Evolutionary conservation across 2,888 invertebrate genomes (phyloP).

Genomic region (Macrophya alboannulata): DNA sequence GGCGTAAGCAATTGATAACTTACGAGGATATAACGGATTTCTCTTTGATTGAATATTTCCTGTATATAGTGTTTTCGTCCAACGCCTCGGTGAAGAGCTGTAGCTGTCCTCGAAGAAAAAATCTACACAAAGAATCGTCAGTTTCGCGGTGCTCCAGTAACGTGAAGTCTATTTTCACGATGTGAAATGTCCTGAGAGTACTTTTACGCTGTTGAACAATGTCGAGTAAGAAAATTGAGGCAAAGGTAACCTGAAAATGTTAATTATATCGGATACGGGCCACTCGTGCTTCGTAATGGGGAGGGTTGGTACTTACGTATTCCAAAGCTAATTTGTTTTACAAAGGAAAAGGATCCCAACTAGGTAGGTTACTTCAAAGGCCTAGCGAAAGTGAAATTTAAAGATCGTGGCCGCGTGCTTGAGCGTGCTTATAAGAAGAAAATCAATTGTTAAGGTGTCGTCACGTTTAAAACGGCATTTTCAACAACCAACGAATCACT

Average conservation of each 20-base stretch:
- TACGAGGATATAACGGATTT: background rate
- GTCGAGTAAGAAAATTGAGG: background rate
- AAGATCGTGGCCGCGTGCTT: constrained; percentile 26
- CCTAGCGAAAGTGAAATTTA: constrained; percentile 36
- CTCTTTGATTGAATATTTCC: background rate
- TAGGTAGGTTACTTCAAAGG: constrained; percentile 17
- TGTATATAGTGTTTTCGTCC: background rate
- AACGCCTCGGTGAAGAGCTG: background rate
- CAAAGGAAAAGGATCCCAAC: constrained; percentile 38
- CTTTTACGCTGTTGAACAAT: constrained; percentile 1
- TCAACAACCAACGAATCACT: constrained; percentile 31
- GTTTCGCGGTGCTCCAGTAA: background rate
- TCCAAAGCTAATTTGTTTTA: constrained; percentile 51
- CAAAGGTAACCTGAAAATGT: constrained; percentile 30
- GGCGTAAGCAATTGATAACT: background rate
- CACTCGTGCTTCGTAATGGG: constrained; percentile 48
- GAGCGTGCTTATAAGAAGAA: constrained; percentile 15
- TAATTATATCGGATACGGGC: constrained; percentile 46
- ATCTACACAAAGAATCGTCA: background rate
- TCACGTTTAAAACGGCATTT: constrained; percentile 1
- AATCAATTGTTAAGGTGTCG: constrained; percentile 45
- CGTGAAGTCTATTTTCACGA: background rate
- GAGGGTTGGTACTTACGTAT: constrained; percentile 35
- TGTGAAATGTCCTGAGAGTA: background rate
- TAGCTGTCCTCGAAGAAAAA: background rate